phyloP scores from a whole-genome alignment of 92 coral and sea anemone genomes.

The Epizoanthus rinbou region DNA sequence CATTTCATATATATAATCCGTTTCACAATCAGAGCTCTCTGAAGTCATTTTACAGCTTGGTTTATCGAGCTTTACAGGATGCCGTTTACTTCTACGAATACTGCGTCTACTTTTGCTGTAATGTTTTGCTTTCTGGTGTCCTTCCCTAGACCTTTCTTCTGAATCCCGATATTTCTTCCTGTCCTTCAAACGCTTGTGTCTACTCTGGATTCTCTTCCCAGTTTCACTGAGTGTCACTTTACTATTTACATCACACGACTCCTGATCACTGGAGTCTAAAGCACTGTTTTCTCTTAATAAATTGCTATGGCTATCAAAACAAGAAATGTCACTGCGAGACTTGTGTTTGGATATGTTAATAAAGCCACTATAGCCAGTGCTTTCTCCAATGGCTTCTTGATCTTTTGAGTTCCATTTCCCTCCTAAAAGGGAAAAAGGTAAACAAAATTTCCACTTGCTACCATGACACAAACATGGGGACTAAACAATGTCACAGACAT shows the following conservation, averaged over 20 bases:
- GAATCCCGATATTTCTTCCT: background rate
- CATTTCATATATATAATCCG: background rate
- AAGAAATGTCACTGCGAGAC: background rate
- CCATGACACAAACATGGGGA: background rate
- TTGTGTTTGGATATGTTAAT: background rate
- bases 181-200: constrained; percentile 22
- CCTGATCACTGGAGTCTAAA: background rate
- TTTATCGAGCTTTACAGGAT: background rate
- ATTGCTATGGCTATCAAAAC: background rate
- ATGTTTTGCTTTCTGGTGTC: background rate
- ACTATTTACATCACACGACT: background rate
- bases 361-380: constrained; percentile 63
- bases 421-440: constrained; percentile 13
- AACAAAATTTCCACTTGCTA: constrained; percentile 26
- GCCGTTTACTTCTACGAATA: background rate
- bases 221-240: background rate
- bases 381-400: constrained; percentile 63
- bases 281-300: background rate
- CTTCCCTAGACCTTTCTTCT: background rate
- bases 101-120: background rate
- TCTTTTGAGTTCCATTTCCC: constrained; percentile 28
- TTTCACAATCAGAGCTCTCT: background rate
- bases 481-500: background rate
- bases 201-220: constrained; percentile 25
- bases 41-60: background rate